These are phyloP conservation scores for Hirtodrosophila confusa DNA, from an alignment of 2,888 invertebrate genomes.

Conservation along the genomic window DNA sequence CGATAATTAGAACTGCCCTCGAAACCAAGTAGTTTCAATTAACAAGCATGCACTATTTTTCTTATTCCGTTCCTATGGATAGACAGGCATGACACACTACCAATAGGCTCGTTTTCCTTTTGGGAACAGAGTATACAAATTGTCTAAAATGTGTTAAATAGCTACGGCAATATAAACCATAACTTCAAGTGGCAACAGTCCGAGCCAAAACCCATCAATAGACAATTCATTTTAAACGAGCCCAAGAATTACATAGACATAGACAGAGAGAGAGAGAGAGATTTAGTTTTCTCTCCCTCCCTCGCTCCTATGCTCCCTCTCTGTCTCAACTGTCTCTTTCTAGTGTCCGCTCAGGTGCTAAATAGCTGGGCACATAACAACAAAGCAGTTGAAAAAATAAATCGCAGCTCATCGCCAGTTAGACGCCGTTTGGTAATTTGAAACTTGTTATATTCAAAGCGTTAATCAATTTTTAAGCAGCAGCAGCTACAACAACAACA, in stretches of 20 bases:
- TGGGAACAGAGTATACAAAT: conserved; percentile 6
- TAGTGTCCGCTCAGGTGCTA: conserved; percentile 49
- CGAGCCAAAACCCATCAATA: conserved; percentile 46
- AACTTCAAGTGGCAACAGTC: conserved; percentile 9
- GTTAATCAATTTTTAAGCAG: conserved; percentile 78
- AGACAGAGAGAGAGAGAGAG: neutral
- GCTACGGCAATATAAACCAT: conserved; percentile 45
- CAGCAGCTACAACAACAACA: conserved; percentile 32
- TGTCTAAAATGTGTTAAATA: conserved; percentile 37
- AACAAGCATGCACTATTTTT: too few species aligned
- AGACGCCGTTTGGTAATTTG: conserved; percentile 74
- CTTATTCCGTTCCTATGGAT: too few species aligned
- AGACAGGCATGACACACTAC: too few species aligned
- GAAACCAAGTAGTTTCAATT: too few species aligned
- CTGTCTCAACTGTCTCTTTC: neutral
- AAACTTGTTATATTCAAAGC: conserved; percentile 74
- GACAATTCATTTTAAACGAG: conserved; percentile 45
- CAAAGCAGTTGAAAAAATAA: conserved; percentile 32
- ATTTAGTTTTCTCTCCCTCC: neutral
- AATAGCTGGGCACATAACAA: conserved; percentile 60
- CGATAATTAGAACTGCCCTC: too few species aligned
- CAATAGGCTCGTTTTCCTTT: neutral
- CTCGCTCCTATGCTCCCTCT: neutral
- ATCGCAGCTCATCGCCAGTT: conserved; percentile 48
- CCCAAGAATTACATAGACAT: conserved; percentile 16